A percentile compares a stretch with the other conserved stretches of the same genome.
These are phyloP conservation scores for Pelecanus crispus DNA, from an alignment of 2,113 vertebrate genomes.

Conservation along the genomic window DNA sequence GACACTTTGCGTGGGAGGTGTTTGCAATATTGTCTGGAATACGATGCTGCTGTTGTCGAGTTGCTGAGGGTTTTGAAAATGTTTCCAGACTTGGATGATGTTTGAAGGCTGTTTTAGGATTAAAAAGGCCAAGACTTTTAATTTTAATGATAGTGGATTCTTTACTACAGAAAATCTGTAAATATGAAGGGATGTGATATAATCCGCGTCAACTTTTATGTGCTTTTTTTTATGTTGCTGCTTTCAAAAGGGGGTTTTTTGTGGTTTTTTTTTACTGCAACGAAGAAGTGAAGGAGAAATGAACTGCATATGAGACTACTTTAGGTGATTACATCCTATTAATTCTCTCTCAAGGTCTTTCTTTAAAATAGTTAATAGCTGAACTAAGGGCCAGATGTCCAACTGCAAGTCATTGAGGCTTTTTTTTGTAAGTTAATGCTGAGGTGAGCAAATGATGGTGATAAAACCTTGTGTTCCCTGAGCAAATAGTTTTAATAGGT, in stretches of 20 bases:
- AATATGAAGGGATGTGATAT: background rate
- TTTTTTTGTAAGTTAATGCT: background rate
- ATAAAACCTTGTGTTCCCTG: background rate
- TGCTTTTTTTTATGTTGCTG: background rate
- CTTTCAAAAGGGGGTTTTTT: background rate
- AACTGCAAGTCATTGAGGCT: background rate
- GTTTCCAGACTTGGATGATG: background rate
- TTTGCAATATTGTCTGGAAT: background rate
- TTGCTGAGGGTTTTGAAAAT: background rate
- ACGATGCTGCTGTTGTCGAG: fast-evolving
- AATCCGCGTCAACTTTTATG: background rate
- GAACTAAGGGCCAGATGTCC: background rate
- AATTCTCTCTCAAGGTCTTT: background rate
- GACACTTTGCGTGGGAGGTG: background rate
- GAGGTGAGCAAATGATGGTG: background rate
- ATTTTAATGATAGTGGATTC: background rate
- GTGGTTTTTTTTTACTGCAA: background rate
- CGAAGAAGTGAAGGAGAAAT: background rate
- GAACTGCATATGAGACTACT: background rate
- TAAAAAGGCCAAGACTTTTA: background rate
- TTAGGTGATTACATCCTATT: background rate
- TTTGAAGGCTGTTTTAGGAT: background rate
- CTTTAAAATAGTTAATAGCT: background rate
- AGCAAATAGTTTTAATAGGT: background rate
- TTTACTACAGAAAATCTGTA: background rate